Conservation (phyloP, 2,113 vertebrate species). For the Pipra filicauda region DNA sequence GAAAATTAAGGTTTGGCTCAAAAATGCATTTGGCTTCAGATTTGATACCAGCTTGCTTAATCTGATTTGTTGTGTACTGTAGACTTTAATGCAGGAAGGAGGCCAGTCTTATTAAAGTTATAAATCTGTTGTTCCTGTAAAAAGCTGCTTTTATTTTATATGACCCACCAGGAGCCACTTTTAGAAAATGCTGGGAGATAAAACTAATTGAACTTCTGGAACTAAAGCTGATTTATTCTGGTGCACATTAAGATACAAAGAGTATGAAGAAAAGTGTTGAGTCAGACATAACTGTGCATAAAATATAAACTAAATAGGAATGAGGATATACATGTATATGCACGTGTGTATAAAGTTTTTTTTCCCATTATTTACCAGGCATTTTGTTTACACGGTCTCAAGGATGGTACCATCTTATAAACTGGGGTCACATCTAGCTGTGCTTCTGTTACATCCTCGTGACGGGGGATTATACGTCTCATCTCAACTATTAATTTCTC, state of each 20-base stretch:
- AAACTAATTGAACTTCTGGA: constrained; percentile 1
- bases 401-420: neutral
- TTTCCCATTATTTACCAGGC: neutral
- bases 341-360: neutral
- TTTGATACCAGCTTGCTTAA: constrained; percentile 36
- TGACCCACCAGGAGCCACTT: neutral
- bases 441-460: neutral
- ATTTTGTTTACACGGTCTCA: neutral
- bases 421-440: neutral
- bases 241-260: neutral
- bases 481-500: neutral
- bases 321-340: neutral
- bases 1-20: constrained; percentile 34
- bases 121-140: constrained; percentile 54
- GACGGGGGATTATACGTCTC: neutral
- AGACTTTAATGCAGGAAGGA: constrained; percentile 14
- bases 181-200: constrained; percentile 23
- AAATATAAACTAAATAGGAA: neutral
- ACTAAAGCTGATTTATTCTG: neutral
- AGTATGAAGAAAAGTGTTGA: neutral
- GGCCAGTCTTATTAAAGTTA: constrained; percentile 35
- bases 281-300: neutral
- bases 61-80: constrained; percentile 33
- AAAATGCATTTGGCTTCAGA: neutral
- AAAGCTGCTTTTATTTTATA: constrained; percentile 37